Base-by-base conservation (phyloP, 2,113 vertebrate genomes). In the Macroglossus sobrinus region DNA sequence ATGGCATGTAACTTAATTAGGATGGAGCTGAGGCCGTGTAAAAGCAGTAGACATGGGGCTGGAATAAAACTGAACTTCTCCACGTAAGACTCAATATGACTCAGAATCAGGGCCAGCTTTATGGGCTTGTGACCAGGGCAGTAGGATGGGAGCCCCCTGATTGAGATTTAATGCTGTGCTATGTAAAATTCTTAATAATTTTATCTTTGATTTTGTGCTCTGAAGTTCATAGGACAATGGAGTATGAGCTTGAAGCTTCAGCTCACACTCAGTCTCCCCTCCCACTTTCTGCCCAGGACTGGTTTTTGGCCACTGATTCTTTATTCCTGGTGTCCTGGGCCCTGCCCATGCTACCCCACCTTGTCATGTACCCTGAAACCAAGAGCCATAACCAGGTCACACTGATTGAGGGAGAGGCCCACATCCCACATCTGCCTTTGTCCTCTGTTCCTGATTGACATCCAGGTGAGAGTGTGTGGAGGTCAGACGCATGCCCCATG, bases 1-100 rank as follows among this genome's bases (percentile, higher is more conserved):
- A 93, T 57, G 59, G 76, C 57, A 91, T 7, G 3, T 91, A 89
- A 96, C 81, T 94, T 93, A 92, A 94, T 94, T 91, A 88, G 89
- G 30, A 91, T 69, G 72, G 74, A 86, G 72, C 81, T 35, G 89
- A 88, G 71, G 88, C 61, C 80, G 50, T 28, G 28, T 9, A 15
- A 89, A 92, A 75, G 68, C 26, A 90, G 38, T 38, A 94, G 63
- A 96, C 57, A 89, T 50, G 47, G 74, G n/a, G 11, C 61, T 78
- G 69, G 19, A 93, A 84, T 84, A 76, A 92, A 91, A 93, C 12
- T 96, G 71, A 95, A 87, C 80, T 69, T 90, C 59, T 72, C 69
- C 68, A 94, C 40, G 57, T 89, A 74, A 81, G 59, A 93, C 16
- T 85, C 90, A 30, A 16, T 28, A 47, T 61, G 78, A 96, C 89